Evolutionary conservation across 2,113 vertebrate genomes (phyloP), one percentile per base, ranked within the genome.

Genomic region (Hippoglossus stenolepis): DNA sequence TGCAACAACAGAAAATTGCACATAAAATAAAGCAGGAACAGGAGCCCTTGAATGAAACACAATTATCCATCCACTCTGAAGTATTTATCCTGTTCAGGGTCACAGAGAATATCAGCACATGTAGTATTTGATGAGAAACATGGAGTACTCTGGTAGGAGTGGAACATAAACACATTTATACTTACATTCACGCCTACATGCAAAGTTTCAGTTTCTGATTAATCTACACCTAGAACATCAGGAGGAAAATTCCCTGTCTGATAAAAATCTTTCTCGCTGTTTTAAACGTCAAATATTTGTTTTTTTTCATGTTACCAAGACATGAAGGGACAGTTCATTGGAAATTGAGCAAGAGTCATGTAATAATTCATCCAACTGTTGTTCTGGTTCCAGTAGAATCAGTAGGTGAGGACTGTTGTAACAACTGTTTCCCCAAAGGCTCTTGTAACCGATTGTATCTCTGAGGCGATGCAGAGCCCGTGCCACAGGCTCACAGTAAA

Each of bases 401-500:
- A 72, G 63, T n/a, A 65, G 31, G 23, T 35, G 57, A 76, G 6
- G 26, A 68, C 31, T 40, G 51, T 35, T 64, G 54, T 23, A 15
- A 73, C 1, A 0, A 65, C 14, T 23, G n/a, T 20, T 8, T 72
- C 40, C 56, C 35, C 61, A 7, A 66, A 73, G 62, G 31, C 63
- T 47, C 14, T 57, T 60, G 51, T 24, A 21, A 47, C 15, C 14
- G 24, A 61, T 35, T 70, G 62, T 61, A 66, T 80, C 47, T 73
- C 54, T 75, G 62, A 14, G 38, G 58, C 64, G 68, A 43, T 28
- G 74, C 70, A 8, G 31, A 31, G 31, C 31, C 31, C 31, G 6
- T 8, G 6, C 31, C 31, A 6, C 31, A 31, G 31, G 47, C 67
- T 88, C 73, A 68, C 31, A 53, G 53, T 72, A 86, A 91, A 92